Conservation (phyloP, 2,113 vertebrate genomes). For the Bubo scandiacus region DNA sequence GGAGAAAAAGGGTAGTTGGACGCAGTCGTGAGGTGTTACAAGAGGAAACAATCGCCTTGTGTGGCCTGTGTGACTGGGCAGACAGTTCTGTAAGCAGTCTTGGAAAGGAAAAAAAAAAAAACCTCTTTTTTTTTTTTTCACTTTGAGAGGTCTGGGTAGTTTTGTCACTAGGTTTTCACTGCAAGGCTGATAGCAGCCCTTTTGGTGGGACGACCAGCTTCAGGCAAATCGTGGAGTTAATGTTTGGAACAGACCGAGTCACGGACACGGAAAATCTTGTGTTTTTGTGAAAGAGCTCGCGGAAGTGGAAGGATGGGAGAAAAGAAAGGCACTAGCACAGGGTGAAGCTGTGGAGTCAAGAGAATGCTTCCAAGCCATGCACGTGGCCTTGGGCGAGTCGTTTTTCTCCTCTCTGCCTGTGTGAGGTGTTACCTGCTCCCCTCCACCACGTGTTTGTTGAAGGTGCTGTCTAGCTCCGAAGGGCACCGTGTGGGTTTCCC, state of each 20-base stretch:
- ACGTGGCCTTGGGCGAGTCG: not conserved
- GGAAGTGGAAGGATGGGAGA: not conserved
- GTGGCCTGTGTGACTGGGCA: not conserved
- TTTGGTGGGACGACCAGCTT: not conserved
- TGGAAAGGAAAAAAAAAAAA: no score
- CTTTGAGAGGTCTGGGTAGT: not conserved
- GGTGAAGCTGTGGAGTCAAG: not conserved
- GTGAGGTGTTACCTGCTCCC: not conserved
- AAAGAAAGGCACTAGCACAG: not conserved
- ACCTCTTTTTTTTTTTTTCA: no score
- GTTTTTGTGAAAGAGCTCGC: fast-evolving
- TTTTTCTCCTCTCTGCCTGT: not conserved
- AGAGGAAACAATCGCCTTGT: no score
- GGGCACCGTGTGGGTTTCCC: not conserved
- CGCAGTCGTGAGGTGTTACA: not conserved
- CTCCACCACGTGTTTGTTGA: not conserved
- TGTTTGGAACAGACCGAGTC: fast-evolving
- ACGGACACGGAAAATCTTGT: fast-evolving
- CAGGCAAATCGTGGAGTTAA: not conserved
- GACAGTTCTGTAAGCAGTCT: not conserved
- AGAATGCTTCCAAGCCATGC: not conserved
- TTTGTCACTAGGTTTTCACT: not conserved
- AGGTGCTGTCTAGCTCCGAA: not conserved
- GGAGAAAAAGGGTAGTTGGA: not conserved
- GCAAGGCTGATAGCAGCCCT: not conserved